Conservation (phyloP, 2,888 invertebrate species). For the Cheilosia impressa region DNA sequence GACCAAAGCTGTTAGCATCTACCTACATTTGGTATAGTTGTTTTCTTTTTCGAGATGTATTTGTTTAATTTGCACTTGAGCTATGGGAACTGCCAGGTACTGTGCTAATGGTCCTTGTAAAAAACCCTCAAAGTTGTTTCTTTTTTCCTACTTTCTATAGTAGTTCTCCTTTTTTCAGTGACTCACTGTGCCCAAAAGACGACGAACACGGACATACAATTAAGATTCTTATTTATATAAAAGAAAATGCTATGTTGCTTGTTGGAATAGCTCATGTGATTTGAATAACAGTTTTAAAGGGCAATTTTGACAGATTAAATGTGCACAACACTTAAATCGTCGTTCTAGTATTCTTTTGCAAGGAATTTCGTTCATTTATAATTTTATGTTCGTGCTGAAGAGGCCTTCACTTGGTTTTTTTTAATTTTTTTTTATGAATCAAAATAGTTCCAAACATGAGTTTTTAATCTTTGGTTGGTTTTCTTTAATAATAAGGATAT, state of each 20-base stretch:
- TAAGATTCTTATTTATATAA: conserved; percentile 26
- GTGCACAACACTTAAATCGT: conserved; percentile 29
- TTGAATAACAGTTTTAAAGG: conserved; percentile 30
- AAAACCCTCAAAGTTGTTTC: conserved; percentile 13
- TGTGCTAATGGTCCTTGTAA: conserved; percentile 55
- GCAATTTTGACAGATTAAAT: conserved; percentile 31
- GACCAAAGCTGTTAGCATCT: not conserved
- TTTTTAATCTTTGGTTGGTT: conserved; percentile 11
- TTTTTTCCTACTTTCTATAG: not conserved
- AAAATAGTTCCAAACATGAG: conserved; percentile 9
- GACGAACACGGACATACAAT: conserved; percentile 45
- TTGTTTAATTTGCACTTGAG: conserved; percentile 70
- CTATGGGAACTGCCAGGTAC: conserved; percentile 26
- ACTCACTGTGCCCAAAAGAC: conserved; percentile 49
- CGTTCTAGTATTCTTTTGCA: conserved; percentile 12
- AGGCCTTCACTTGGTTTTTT: conserved; percentile 4
- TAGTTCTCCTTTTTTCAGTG: conserved; percentile 12
- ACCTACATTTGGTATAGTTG: conserved; percentile 1
- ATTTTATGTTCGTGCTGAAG: conserved; percentile 40
- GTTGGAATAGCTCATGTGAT: conserved; percentile 16
- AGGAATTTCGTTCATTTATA: conserved; percentile 7
- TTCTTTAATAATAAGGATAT: conserved; percentile 17
- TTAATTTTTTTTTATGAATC: no score
- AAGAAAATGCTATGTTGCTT: conserved; percentile 26
- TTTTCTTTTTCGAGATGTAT: conserved; percentile 37